Evolutionary conservation across 2,113 vertebrate species (phyloP).

Genomic region (Brachyhypopomus gauderio): DNA sequence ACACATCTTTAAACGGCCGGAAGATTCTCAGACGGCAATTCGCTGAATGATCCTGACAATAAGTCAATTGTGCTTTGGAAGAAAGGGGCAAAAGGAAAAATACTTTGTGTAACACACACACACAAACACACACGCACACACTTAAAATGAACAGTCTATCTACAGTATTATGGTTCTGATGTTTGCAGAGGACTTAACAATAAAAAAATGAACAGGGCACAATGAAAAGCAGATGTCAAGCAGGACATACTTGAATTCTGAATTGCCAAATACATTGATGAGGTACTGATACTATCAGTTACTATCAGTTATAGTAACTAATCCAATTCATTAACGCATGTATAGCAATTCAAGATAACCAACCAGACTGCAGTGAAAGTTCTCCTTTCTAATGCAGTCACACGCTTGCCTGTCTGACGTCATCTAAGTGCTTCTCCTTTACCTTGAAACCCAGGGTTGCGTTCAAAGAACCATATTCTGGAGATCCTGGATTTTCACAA

Average conservation of each 20-base stretch:
- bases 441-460: slow-evolving; percentile 96
- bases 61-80: slow-evolving; percentile 45
- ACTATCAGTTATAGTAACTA: not conserved
- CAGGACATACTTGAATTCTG: slow-evolving; percentile 10
- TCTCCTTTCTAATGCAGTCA: slow-evolving; percentile 1
- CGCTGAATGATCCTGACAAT: slow-evolving; percentile 52
- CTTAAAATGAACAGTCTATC: slow-evolving; percentile 4
- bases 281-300: not conserved
- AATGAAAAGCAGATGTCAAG: slow-evolving; percentile 2
- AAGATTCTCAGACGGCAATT: slow-evolving; percentile 32
- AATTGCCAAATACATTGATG: slow-evolving; percentile 11
- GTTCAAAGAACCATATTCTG: slow-evolving; percentile 90
- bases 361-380: not conserved
- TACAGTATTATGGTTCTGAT: not conserved
- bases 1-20: slow-evolving; percentile 26
- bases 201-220: not conserved
- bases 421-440: slow-evolving; percentile 25
- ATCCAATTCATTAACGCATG: not conserved
- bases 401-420: not conserved
- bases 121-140: slow-evolving; percentile 4
- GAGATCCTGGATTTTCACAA: slow-evolving; percentile 93
- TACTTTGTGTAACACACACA: not conserved
- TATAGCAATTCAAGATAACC: not conserved
- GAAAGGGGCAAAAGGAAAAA: slow-evolving; percentile 17
- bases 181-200: slow-evolving; percentile 26